phyloP scores from a whole-genome alignment of 1,140 invertebrate genomes.

The Drosophila chauvacae region DNA sequence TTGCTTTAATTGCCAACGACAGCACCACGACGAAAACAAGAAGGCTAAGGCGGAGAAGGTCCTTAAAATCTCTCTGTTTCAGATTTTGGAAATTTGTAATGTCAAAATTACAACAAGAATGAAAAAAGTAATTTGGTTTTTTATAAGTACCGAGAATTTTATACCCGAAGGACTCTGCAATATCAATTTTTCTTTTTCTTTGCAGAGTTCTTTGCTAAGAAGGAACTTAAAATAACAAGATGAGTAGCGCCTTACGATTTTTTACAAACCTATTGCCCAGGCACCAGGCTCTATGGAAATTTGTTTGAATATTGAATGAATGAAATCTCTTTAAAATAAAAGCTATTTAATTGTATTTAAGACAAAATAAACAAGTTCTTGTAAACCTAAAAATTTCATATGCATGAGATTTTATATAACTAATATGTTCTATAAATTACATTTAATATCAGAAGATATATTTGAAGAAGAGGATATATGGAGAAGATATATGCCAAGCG shows the following conservation, averaged over 20 bases:
- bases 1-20: conserved; percentile 73
- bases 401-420: not conserved
- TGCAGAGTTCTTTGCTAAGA: not conserved
- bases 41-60: not conserved
- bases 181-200: not conserved
- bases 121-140: too few species aligned
- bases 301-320: too few species aligned
- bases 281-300: too few species aligned
- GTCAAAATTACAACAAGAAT: too few species aligned
- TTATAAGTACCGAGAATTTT: not conserved
- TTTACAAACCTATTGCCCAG: too few species aligned
- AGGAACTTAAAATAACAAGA: not conserved
- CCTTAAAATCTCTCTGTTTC: too few species aligned
- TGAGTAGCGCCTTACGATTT: not conserved
- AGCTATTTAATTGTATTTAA: too few species aligned
- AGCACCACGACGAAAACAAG: conserved; percentile 20
- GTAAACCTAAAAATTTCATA: not conserved
- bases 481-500: not conserved
- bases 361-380: too few species aligned
- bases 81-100: not conserved
- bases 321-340: too few species aligned
- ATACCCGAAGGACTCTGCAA: fast-evolving
- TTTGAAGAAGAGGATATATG: too few species aligned
- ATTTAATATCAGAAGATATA: too few species aligned
- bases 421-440: not conserved